phyloP scores from a whole-genome alignment of 2,797 vertebrate species.

The Hipposideros larvatus region DNA sequence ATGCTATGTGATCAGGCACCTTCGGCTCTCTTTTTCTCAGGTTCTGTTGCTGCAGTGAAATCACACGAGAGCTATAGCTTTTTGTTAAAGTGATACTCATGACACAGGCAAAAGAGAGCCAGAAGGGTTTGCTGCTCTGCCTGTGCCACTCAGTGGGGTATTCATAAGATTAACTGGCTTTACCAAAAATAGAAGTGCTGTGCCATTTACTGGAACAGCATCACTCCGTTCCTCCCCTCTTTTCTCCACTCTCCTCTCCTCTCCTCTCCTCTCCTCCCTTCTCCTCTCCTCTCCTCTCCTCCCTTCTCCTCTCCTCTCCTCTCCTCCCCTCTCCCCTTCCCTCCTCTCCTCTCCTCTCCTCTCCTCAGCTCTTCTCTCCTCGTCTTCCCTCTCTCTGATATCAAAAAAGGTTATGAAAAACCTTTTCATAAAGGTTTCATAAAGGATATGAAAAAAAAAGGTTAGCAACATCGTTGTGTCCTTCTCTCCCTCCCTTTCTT shows the following conservation, averaged over 20 bases:
- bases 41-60: background rate
- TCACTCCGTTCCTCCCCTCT: no score
- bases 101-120: background rate
- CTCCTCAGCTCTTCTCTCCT: no score
- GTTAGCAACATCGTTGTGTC: no score
- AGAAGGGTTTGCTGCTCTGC: background rate
- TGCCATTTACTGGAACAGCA: background rate
- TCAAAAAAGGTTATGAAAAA: no score
- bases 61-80: background rate
- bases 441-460: no score
- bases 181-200: background rate
- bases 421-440: no score
- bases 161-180: background rate
- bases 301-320: no score
- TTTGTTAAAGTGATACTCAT: background rate
- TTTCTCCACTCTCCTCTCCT: fast-evolving
- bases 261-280: fast-evolving
- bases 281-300: no score
- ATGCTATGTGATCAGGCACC: background rate
- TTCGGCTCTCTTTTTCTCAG: background rate
- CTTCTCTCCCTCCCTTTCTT: background rate
- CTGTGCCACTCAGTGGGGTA: background rate
- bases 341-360: no score
- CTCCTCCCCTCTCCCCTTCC: fast-evolving
- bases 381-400: no score